Percentiles rank a stretch among this genome's conserved stretches.
Conservation (phyloP, 2,888 invertebrate species). For the Megaustenia siamemsis region DNA sequence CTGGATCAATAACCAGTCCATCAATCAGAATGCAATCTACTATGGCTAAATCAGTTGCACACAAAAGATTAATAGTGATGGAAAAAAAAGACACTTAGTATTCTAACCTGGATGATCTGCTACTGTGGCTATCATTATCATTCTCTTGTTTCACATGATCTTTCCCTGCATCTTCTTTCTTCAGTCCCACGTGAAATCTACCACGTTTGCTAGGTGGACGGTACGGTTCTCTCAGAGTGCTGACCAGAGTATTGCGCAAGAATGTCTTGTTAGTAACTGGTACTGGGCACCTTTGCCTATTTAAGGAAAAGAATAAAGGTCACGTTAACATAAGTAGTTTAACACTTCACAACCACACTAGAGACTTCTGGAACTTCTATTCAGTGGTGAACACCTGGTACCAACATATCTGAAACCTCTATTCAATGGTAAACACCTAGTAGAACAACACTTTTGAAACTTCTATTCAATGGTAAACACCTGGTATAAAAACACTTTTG, state of each 20-base stretch:
- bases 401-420: background rate
- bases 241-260: slow-evolving; percentile 73
- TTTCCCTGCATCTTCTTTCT: background rate
- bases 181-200: slow-evolving; percentile 30
- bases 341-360: no score
- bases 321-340: background rate
- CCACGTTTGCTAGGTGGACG: slow-evolving; percentile 41
- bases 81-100: no score
- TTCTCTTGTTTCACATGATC: background rate
- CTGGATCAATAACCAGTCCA: no score
- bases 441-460: no score
- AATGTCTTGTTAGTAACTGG: slow-evolving; percentile 74
- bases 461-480: no score
- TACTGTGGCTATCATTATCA: slow-evolving; percentile 28
- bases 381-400: no score
- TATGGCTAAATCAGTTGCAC: no score
- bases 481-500: no score
- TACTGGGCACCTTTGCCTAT: slow-evolving; percentile 71
- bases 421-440: no score
- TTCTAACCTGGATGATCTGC: slow-evolving; percentile 49
- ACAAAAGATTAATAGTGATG: no score
- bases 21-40: no score
- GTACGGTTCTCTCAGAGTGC: slow-evolving; percentile 66
- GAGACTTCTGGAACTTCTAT: background rate
- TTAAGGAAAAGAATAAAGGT: background rate